phyloP scores from a whole-genome alignment of 1,140 invertebrate genomes.

The Drosophila ogumai region DNA sequence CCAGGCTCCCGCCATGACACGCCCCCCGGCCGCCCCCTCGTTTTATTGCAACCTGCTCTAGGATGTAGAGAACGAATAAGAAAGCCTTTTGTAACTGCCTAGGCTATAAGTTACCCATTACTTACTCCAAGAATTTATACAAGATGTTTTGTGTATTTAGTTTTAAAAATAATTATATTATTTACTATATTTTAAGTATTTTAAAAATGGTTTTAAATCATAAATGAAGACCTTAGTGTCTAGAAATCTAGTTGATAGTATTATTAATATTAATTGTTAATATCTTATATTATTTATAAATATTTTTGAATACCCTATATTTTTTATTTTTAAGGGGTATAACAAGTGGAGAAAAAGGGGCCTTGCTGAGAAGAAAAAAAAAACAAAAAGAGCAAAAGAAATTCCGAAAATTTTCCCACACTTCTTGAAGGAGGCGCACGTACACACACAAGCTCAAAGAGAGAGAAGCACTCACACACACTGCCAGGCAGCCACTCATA shows the following conservation, averaged over 20 bases:
- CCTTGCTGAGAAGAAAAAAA: slow-evolving; percentile 22
- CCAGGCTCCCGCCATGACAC: slow-evolving; percentile 38
- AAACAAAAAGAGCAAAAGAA: slow-evolving; percentile 65
- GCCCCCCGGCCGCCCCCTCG: slow-evolving; percentile 23
- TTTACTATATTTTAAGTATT: not conserved
- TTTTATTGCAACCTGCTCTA: slow-evolving; percentile 36
- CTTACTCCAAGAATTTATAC: not conserved
- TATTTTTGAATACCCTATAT: not conserved
- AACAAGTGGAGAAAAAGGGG: not conserved
- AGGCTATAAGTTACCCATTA: not conserved
- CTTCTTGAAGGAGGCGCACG: slow-evolving; percentile 61
- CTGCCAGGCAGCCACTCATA: slow-evolving; percentile 69
- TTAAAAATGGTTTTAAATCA: not conserved
- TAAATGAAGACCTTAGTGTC: not conserved
- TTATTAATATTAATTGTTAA: no score
- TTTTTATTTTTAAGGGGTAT: not conserved
- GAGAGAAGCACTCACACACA: slow-evolving; percentile 35
- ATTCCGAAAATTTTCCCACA: slow-evolving; percentile 82
- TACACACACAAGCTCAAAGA: slow-evolving; percentile 6
- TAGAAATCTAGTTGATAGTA: no score
- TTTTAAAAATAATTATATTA: no score
- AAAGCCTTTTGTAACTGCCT: not conserved
- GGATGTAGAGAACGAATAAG: not conserved
- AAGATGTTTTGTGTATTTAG: not conserved
- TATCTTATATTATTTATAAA: no score